Conservation (phyloP, 1,140 invertebrate species). For the Oncopeltus fasciatus region DNA sequence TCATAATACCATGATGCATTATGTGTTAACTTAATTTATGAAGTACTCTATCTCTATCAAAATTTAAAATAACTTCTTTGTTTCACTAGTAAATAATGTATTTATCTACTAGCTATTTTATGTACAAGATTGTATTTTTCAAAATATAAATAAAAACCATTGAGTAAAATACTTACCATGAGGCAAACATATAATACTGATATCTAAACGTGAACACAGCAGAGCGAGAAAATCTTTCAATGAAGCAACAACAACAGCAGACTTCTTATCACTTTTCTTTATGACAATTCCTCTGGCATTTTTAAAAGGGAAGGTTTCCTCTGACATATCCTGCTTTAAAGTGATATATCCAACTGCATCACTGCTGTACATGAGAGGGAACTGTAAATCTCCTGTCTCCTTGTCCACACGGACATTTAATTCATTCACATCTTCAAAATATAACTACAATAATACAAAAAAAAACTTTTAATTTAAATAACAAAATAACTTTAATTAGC, state of each 20-base stretch:
- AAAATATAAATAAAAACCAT: slow-evolving; percentile 8
- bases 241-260: background rate
- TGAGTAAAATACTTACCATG: slow-evolving; percentile 9
- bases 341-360: slow-evolving; percentile 3
- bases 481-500: too few species aligned
- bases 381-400: background rate
- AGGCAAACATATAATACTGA: slow-evolving; percentile 10
- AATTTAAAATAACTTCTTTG: too few species aligned
- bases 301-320: background rate
- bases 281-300: background rate
- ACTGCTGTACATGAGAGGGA: background rate
- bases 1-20: too few species aligned
- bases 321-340: background rate
- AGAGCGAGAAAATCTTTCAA: slow-evolving; percentile 1
- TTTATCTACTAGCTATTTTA: too few species aligned
- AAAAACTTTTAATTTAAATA: background rate
- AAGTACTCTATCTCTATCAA: too few species aligned
- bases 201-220: background rate
- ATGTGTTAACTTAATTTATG: too few species aligned
- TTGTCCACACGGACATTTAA: background rate
- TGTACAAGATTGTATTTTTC: too few species aligned
- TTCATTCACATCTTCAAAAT: background rate
- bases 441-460: background rate
- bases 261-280: background rate
- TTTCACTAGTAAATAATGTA: too few species aligned